Conservation (phyloP, 2,797 vertebrate genomes). For the Labeo calbasu region DNA sequence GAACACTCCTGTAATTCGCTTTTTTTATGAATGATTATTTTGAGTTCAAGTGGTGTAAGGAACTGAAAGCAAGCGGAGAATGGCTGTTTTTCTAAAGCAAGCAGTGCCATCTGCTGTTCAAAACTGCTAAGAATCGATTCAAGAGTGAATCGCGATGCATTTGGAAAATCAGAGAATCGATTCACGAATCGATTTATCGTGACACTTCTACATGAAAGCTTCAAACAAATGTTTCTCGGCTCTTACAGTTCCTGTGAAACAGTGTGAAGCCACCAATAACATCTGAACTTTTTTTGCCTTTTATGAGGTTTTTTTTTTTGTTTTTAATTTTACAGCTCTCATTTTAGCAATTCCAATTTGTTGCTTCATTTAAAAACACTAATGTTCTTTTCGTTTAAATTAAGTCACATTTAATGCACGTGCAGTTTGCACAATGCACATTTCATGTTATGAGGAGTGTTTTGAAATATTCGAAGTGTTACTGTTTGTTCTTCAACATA, state of each 20-base stretch:
- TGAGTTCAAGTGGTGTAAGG: no score
- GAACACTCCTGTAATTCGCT: no score
- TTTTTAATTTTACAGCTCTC: background rate
- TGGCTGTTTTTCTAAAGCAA: no score
- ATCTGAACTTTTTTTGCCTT: background rate
- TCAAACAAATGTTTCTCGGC: background rate
- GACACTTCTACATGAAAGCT: background rate
- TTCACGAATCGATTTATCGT: no score
- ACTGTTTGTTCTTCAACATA: background rate
- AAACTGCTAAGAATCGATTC: no score
- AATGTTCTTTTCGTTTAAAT: background rate
- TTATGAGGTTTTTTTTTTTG: background rate
- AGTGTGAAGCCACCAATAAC: background rate
- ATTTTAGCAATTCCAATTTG: conserved; percentile 8
- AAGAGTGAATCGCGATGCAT: no score
- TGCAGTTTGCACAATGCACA: background rate
- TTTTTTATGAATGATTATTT: no score
- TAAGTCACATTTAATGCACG: conserved; percentile 2
- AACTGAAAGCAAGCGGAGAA: no score
- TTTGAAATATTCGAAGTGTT: background rate
- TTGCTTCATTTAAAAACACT: conserved; percentile 14
- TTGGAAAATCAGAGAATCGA: no score
- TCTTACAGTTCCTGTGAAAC: conserved; percentile 11
- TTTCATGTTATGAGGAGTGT: conserved; percentile 24
- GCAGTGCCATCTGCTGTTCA: no score